phyloP scores from a whole-genome alignment of 2,113 vertebrate genomes.

The Microtus montanus region DNA sequence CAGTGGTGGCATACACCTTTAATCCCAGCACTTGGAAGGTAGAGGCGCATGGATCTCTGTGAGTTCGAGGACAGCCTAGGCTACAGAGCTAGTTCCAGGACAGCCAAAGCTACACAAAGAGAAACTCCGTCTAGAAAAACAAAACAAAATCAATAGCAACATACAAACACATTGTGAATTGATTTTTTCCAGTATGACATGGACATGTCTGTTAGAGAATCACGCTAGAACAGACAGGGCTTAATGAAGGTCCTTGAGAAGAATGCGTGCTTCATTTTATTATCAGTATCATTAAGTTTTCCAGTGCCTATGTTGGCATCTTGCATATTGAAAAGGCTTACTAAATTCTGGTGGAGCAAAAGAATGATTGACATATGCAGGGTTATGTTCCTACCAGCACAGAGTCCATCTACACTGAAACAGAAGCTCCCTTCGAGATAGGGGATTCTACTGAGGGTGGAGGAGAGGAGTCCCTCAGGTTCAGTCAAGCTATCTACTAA shows the following conservation, averaged over 20 bases:
- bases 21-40: too few relatives aligned
- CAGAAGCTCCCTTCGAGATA: neutral
- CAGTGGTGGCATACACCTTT: too few relatives aligned
- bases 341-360: slow-evolving; percentile 5
- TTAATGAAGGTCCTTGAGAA: neutral
- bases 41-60: too few relatives aligned
- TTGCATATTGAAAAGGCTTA: neutral
- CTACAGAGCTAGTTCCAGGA: too few relatives aligned
- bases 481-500: neutral
- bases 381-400: neutral
- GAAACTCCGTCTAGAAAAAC: too few relatives aligned
- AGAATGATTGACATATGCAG: neutral
- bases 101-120: too few relatives aligned
- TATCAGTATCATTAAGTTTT: neutral
- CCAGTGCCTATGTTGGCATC: neutral
- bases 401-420: neutral
- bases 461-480: neutral
- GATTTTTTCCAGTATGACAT: neutral
- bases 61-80: too few relatives aligned
- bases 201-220: neutral
- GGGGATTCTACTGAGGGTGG: neutral
- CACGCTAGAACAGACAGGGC: neutral
- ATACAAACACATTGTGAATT: neutral
- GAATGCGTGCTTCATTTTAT: neutral
- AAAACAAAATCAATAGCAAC: neutral